These are phyloP conservation scores for Heloderma charlesbogerti DNA, from an alignment of 2,113 vertebrate species.

Conservation along the genomic window DNA sequence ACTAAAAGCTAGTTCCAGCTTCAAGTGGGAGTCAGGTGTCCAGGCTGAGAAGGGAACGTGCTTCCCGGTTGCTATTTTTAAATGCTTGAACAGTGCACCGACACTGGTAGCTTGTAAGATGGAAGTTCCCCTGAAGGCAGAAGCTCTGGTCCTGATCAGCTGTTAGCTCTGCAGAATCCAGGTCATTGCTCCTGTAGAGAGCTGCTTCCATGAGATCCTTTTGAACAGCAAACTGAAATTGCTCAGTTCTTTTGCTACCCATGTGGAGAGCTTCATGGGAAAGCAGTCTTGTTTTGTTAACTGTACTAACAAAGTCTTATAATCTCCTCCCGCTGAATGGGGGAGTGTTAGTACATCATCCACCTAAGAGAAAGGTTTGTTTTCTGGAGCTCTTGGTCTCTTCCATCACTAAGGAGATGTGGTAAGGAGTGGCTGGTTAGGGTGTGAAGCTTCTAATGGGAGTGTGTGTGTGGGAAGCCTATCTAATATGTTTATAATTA, in stretches of 20 bases:
- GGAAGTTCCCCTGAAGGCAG: neutral
- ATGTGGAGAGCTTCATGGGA: slow-evolving; percentile 4
- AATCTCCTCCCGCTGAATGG: neutral
- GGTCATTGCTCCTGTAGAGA: slow-evolving; percentile 2
- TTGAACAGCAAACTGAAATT: slow-evolving; percentile 13
- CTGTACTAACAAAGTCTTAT: neutral
- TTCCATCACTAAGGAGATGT: neutral
- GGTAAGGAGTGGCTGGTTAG: slow-evolving; percentile 18
- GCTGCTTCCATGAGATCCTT: neutral
- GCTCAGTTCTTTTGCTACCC: neutral
- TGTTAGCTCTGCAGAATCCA: neutral
- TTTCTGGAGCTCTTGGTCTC: neutral
- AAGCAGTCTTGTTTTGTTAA: slow-evolving; percentile 13
- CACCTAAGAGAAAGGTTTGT: neutral
- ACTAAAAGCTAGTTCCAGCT: slow-evolving; percentile 25
- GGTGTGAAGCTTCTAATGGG: neutral
- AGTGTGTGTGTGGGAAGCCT: neutral
- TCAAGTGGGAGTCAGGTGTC: slow-evolving; percentile 54
- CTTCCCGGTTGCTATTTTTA: slow-evolving; percentile 66
- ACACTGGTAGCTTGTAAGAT: neutral
- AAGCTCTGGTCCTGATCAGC: neutral
- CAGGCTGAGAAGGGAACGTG: slow-evolving; percentile 45
- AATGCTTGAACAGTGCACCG: neutral
- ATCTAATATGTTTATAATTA: slow-evolving; percentile 8
- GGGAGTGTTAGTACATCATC: neutral